Evolutionary conservation across 2,113 vertebrate genomes (phyloP).

Genomic region (Engraulis encrasicolus): DNA sequence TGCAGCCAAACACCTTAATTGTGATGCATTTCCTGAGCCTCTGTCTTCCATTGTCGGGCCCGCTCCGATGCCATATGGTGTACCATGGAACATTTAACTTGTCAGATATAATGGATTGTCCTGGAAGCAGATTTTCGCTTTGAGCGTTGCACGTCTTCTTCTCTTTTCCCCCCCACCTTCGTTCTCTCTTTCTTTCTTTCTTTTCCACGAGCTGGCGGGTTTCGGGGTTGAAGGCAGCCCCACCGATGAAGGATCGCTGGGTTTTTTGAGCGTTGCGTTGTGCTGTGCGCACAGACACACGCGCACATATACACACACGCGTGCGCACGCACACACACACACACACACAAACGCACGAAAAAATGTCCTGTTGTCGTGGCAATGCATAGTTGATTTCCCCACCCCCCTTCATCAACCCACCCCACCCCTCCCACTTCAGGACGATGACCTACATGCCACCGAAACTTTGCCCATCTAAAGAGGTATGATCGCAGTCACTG

Average conservation of each 20-base stretch:
- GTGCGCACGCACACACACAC: too few relatives aligned
- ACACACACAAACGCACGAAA: too few relatives aligned
- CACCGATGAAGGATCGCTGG: slow-evolving; percentile 77
- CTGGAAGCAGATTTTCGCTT: slow-evolving; percentile 89
- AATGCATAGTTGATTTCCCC: slow-evolving; percentile 70
- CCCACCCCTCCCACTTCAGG: slow-evolving; percentile 42
- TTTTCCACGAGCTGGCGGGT: slow-evolving; percentile 60
- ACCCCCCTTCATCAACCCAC: too few relatives aligned
- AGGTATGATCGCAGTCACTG: slow-evolving; percentile 73
- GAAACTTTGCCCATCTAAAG: slow-evolving; percentile 73
- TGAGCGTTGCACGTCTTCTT: slow-evolving; percentile 81
- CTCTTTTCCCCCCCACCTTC: too few relatives aligned
- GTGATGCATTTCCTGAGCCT: slow-evolving; percentile 85
- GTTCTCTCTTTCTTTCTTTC: too few relatives aligned
- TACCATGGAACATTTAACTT: slow-evolving; percentile 92
- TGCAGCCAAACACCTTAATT: slow-evolving; percentile 85
- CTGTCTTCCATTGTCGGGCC: slow-evolving; percentile 74
- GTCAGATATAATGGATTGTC: slow-evolving; percentile 92
- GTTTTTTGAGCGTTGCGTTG: slow-evolving; percentile 46
- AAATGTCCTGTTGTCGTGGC: slow-evolving; percentile 54
- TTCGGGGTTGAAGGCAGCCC: slow-evolving; percentile 75
- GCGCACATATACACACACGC: too few relatives aligned
- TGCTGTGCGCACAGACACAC: too few relatives aligned
- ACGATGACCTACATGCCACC: slow-evolving; percentile 77
- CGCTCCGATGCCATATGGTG: slow-evolving; percentile 86